phyloP scores from a whole-genome alignment of 2,113 vertebrate species.

The Fregetta grallaria region DNA sequence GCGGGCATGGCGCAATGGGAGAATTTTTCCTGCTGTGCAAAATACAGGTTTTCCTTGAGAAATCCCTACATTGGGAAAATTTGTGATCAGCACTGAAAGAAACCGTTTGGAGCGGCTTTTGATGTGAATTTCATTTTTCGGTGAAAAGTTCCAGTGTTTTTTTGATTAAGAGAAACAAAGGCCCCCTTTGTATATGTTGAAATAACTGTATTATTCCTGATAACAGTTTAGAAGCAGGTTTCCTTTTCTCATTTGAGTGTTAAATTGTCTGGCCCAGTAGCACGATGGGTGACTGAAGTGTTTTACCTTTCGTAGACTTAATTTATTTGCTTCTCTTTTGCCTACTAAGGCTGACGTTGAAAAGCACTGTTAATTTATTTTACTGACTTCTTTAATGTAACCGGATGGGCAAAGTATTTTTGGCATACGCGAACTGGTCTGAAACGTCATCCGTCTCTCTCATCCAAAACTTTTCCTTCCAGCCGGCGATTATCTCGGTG shows the following conservation, averaged over 20 bases:
- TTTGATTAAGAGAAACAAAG: neutral
- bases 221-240: neutral
- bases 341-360: neutral
- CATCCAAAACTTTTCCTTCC: neutral
- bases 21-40: neutral
- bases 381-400: neutral
- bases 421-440: neutral
- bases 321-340: neutral
- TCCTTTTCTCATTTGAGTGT: neutral
- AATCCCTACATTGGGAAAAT: neutral
- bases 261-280: neutral
- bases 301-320: neutral
- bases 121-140: neutral
- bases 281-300: neutral
- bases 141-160: neutral
- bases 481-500: neutral
- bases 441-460: neutral
- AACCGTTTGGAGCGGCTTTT: neutral
- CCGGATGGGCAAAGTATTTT: neutral
- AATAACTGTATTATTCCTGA: neutral
- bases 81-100: neutral
- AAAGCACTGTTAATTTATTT: neutral
- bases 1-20: accelerated
- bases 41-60: neutral
- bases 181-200: neutral